Evolutionary conservation across 2,888 invertebrate genomes (phyloP), one percentile per base, ranked within the genome.

Genomic region (Campoletis raptor): DNA sequence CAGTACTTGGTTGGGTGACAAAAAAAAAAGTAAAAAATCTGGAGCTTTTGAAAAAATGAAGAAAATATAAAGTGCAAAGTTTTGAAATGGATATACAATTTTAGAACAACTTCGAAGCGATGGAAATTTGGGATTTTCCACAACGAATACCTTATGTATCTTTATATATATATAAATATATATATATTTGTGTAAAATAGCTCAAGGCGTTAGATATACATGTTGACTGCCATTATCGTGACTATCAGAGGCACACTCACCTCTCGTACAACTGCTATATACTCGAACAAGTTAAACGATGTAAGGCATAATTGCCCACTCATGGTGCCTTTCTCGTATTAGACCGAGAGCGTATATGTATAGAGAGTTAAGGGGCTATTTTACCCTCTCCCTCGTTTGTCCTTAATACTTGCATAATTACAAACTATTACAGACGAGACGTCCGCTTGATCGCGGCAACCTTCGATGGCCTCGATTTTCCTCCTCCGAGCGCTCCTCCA

Each of bases 261-360:
- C 76, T 80, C 80, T 76, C 78, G 76, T 80, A 81, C 77, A 86
- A 83, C 86, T 83, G 77, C 73, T 81, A 81, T 52, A 81, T 81
- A 78, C 85, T 81, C 83, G 83, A 86, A 86, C 83, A 86, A 86
- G 86, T 86, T 86, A 73, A 83, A 86, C 86, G 81, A 83, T 86
- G 86, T 86, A 86, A 86, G 86, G 77, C 83, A 83, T 86, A 86
- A 86, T 86, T 86, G 86, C 83, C 86, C 86, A 83, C 83, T 83
- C 83, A 86, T 83, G 77, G 83, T 78, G 69, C 83, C 48, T 72
- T 64, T 54, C 64, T 80, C 81, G 76, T 81, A 81, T 83, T 81
- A 83, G 77, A 83, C 76, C 78, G 48, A 57, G 73, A 73, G 76
- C 79, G 61, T 73, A 81, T 57, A 79, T 42, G 36, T 78, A 80